Evolutionary conservation across 2,113 vertebrate genomes (phyloP).

Genomic region (Stomatorhinus ivindoensis): DNA sequence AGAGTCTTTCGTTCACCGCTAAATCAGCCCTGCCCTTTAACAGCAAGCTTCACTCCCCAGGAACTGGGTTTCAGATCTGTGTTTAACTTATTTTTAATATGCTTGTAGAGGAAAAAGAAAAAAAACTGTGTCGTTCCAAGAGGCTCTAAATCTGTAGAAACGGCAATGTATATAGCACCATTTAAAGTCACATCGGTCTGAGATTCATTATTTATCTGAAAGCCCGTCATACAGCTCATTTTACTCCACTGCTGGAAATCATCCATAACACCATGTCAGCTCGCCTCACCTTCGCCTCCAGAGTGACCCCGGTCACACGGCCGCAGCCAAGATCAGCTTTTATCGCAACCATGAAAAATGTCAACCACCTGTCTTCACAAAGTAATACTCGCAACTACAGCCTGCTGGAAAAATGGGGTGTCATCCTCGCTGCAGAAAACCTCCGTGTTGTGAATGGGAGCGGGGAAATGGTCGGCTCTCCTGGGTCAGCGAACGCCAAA

Average conservation of each 20-base stretch:
- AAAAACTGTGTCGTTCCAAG: neutral
- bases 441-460: neutral
- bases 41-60: neutral
- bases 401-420: neutral
- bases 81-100: neutral
- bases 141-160: neutral
- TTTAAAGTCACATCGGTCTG: neutral
- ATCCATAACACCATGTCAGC: neutral
- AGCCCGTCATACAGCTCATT: neutral
- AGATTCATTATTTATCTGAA: neutral
- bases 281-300: neutral
- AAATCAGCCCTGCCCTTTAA: neutral
- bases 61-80: neutral
- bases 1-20: neutral
- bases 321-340: slow-evolving; percentile 3
- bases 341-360: neutral
- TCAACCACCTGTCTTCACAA: neutral
- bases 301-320: neutral
- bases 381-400: neutral
- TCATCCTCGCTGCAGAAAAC: neutral
- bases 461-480: neutral
- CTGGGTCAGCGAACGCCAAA: neutral
- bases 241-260: neutral
- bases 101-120: neutral
- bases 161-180: neutral